Percentiles rank a stretch among this genome's conserved stretches.
These are phyloP conservation scores for Tachycineta bicolor DNA, from an alignment of 2,113 vertebrate species.

Conservation along the genomic window DNA sequence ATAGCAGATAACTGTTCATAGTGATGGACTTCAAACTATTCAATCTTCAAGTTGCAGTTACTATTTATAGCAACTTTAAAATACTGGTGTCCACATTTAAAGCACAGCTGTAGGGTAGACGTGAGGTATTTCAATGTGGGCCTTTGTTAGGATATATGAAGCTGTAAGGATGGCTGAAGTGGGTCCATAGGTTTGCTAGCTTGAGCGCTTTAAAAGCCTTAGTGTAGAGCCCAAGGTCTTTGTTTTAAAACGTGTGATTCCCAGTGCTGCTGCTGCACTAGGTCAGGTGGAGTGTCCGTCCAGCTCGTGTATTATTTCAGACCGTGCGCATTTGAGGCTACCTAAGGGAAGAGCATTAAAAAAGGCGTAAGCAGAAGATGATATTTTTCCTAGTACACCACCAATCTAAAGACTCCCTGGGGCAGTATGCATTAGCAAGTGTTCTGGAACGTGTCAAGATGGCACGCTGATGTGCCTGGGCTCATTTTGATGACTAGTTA, in stretches of 20 bases:
- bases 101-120: not conserved
- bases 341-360: not conserved
- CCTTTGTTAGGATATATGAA: not conserved
- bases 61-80: conserved; percentile 16
- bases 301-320: not conserved
- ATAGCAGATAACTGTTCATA: not conserved
- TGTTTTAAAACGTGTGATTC: not conserved
- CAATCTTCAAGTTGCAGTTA: not conserved
- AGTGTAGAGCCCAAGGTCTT: not conserved
- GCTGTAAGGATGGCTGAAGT: not conserved
- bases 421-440: not conserved
- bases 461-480: not conserved
- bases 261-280: not conserved
- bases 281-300: not conserved
- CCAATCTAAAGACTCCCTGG: not conserved
- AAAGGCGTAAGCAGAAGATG: not conserved
- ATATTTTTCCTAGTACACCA: not conserved
- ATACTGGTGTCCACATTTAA: not conserved
- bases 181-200: not conserved
- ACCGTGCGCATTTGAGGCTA: not conserved
- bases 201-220: not conserved
- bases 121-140: not conserved
- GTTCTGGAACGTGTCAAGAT: not conserved
- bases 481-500: not conserved
- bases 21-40: not conserved